phyloP scores from a whole-genome alignment of 1,140 invertebrate species.

The Lordiphosa collinella region DNA sequence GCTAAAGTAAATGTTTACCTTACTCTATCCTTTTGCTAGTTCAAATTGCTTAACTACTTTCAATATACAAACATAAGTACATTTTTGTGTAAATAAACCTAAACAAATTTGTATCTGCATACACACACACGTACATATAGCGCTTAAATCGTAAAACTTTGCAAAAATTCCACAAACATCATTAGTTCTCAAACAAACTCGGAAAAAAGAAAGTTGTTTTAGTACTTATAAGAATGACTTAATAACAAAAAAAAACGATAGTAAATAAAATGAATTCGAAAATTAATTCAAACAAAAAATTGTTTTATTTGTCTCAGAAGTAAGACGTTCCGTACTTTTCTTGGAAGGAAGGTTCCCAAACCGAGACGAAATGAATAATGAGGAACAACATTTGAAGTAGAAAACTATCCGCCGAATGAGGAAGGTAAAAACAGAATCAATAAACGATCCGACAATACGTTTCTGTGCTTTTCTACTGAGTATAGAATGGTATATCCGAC shows the following conservation, averaged over 20 bases:
- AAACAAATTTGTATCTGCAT: constrained; percentile 9
- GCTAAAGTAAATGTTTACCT: constrained; percentile 44
- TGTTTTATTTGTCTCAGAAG: not conserved
- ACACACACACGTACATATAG: constrained; percentile 4
- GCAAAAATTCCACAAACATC: constrained; percentile 16
- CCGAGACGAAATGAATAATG: too few species aligned
- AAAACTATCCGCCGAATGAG: too few species aligned
- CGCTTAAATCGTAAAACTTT: constrained; percentile 23
- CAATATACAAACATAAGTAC: constrained; percentile 18
- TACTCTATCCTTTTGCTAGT: constrained; percentile 24
- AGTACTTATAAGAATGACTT: constrained; percentile 44
- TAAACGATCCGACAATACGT: too few species aligned
- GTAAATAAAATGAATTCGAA: constrained; percentile 51
- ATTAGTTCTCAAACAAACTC: constrained; percentile 18
- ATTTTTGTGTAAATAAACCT: constrained; percentile 50
- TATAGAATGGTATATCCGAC: too few species aligned
- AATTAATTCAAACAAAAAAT: constrained; percentile 16
- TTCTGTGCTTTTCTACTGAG: too few species aligned
- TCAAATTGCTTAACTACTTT: constrained; percentile 31
- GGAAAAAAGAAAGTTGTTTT: constrained; percentile 34
- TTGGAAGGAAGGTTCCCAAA: too few species aligned
- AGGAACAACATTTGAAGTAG: too few species aligned
- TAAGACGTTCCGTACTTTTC: too few species aligned
- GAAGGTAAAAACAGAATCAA: too few species aligned
- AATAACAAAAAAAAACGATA: constrained; percentile 24